phyloP scores from a whole-genome alignment of 2,888 invertebrate genomes.

The Megamerina dolium region DNA sequence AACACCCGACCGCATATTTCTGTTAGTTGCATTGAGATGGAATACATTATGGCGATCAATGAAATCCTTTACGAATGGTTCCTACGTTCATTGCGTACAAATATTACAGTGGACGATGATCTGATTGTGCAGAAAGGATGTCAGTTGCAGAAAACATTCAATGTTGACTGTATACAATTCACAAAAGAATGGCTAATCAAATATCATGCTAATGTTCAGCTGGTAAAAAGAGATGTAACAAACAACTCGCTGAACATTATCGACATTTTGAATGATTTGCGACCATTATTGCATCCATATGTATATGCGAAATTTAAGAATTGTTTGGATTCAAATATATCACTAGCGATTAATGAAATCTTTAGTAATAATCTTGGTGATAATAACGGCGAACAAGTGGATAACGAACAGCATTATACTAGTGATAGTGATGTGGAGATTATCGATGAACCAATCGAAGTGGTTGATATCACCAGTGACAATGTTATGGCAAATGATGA shows the following conservation, averaged over 20 bases:
- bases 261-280: not conserved
- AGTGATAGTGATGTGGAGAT: conserved; percentile 5
- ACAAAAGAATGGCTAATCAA: too few species aligned
- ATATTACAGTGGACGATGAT: not conserved
- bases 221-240: too few species aligned
- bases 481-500: not conserved
- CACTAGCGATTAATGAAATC: too few species aligned
- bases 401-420: not conserved
- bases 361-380: not conserved
- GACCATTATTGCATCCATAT: not conserved
- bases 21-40: not conserved
- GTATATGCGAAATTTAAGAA: not conserved
- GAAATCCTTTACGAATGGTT: not conserved
- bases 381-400: not conserved
- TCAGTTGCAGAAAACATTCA: too few species aligned
- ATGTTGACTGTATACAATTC: too few species aligned
- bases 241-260: not conserved
- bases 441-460: not conserved
- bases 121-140: not conserved
- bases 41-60: conserved; percentile 1
- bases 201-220: too few species aligned
- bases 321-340: not conserved
- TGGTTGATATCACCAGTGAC: conserved; percentile 5
- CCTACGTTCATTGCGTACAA: not conserved
- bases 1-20: not conserved